Base-by-base conservation (phyloP, 2,888 invertebrate species). In the Phoronis australis region DNA sequence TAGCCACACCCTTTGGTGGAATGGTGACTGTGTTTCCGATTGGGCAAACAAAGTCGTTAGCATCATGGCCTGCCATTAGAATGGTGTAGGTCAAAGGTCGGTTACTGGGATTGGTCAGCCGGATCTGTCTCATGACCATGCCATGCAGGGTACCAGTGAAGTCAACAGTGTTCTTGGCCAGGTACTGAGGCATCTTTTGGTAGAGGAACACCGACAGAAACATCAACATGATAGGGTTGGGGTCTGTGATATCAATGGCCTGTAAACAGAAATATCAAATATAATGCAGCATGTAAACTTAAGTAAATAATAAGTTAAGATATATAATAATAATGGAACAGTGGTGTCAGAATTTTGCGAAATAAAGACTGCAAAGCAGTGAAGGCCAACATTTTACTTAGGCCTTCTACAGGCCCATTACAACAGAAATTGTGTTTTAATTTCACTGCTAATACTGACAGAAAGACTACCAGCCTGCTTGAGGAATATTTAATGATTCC, bases 161-260 rank as follows among this genome's bases (percentile, higher is more conserved):
- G 38, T 74, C 70, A 2, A 77, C 60, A 2, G 59, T 67, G 37
- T 65, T 64, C 51, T 69, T 70, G 5, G 76, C 69, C 37, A 75
- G 47, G 54, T 75, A 77, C 50, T 69, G 66, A 0, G 76, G 75
- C 51, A 77, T 61, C 18, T 62, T 61, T 52, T 71, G 67, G 59
- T 68, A 75, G 38, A 77, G 65, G 47, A 73, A 66, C 2, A 62
- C 55, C 53, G 64, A 66, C 47, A 77, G 56, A 55, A 77, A 54
- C 51, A 78, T 50, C 56, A 77, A 54, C 6, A 67, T 59, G 22
- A 77, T 65, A 1, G 76, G 76, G 57, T 77, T 75, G 1, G 77
- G 76, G 50, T 75, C 74, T 3, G 75, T 75, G 56, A 77, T 71
- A 57, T 77, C 77, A 37, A 77, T 69, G 9, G 76, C 74, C 68